Evolutionary conservation across 2,888 invertebrate species (phyloP), one percentile per base, ranked within the genome.

Genomic region (Myopa tessellatipennis): DNA sequence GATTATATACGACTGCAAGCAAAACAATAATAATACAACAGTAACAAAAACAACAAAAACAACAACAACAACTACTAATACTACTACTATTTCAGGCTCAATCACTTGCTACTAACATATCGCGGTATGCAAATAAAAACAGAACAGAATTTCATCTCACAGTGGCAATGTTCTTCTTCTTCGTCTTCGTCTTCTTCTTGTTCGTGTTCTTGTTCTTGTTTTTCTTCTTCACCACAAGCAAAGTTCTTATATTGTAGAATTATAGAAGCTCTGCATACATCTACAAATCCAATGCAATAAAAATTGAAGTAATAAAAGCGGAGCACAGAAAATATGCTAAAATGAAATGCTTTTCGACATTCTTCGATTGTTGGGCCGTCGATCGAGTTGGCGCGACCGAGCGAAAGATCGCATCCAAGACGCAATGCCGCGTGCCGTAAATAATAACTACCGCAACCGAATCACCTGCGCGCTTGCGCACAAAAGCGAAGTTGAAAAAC

Each of bases 301-400:
- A 26, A 40, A n/a, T 4, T n/a, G 5, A 67, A n/a, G 40, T 40
- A 67, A 67, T n/a, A 67, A 67, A 67, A 18, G 67, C n/a, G 14
- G 8, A 40, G 16, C 40, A n/a, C 67, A 67, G 45, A 85, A 85
- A 85, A 85, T 84, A 85, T 45, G 45, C 45, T 45, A 45, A 45
- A 84, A 84, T 84, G 85, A 85, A 84, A 84, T 84, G 84, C 55
- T 70, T 55, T 85, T 85, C 83, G 82, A 83, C 83, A 84, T 80
- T 82, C 82, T 81, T 83, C 81, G 84, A 79, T 82, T 80, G 83
- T 83, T 68, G 52, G 34, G 34, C 55, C 26, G 18, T 58, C 12
- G 34, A 50, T 36, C 34, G 45, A 18, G 38, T 55, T 18, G 52
- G 45, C 45, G 10, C 6, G 45, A 45, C 45, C 7, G 45, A 3